Base-by-base conservation (phyloP, 2,888 invertebrate genomes). In the Beris chalybata region DNA sequence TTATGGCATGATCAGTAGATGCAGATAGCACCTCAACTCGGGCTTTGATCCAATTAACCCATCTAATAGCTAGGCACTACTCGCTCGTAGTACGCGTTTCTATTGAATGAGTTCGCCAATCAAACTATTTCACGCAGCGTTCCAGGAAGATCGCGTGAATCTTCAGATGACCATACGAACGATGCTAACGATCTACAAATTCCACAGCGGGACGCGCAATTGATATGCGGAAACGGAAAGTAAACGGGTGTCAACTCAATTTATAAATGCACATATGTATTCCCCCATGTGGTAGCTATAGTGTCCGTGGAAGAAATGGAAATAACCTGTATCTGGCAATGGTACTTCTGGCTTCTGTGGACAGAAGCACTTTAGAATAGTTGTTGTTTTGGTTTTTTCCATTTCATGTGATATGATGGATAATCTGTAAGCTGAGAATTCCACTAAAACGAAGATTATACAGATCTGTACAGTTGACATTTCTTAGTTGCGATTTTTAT, bases 181-280 rank as follows among this genome's bases (percentile, higher is more conserved):
- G 58, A 30, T 59, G 58, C 61, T 61, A 61, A 61, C 61, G 61
- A 61, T 61, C 61, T 61, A 38, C 32, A 52, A 61, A 61, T 61
- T 61, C 61, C 61, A n/a, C 38, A 11, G 50, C 50, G n/a, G 32
- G 47, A 61, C 50, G 50, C 43, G 50, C 50, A 52, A 61, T 61
- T 52, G 50, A 61, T 43, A 50, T 61, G 61, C 61, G 61, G 61
- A 61, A 61, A 61, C 50, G 61, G 61, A 61, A 61, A 61, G 61
- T 61, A 61, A 61, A 61, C 52, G 61, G 61, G 61, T 61, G 61
- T 61, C 61, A 61, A 15, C 58, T 59, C 30, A 59, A 59, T 59
- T 59, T 45, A 52, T 52, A 50, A 13, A 57, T 38, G 38, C 38
- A 38, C 38, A 38, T 38, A 22, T 22, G 22, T 22, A 38, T 38